Evolutionary conservation across 2,888 invertebrate genomes (phyloP), one percentile per base, ranked within the genome.

Genomic region (Anoplius nigerrimus): DNA sequence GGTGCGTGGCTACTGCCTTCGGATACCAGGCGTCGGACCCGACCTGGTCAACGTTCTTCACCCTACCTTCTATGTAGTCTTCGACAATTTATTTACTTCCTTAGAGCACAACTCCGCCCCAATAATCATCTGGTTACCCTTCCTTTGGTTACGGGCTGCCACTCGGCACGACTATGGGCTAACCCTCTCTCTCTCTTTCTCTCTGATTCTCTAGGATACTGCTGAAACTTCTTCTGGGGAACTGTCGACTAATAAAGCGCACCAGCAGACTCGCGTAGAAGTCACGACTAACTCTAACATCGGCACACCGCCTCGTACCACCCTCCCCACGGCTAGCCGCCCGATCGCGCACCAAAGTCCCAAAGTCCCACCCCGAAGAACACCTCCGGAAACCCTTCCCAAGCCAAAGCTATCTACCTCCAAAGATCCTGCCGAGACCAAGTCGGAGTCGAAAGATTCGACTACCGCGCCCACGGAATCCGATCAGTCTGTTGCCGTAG

Each of bases 171-270:
- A 72, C 69, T 69, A 66, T 67, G 69, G 72, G 71, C 72, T 75
- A 75, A 73, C 74, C 34, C 34, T 11, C 11, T 34, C 34, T 34
- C 34, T 34, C 34, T 34, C 1, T 34, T 34, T 34, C 34, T 81
- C 74, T 83, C 79, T 84, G 82, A 78, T 86, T 87, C 83, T 84
- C 75, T 84, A 88, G 88, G 88, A 81, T 82, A 88, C 86, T 81
- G 88, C 88, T 86, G 88, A 84, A 67, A 82, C 79, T 83, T 75
- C 80, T 81, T 81, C 85, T 84, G 87, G 85, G 81, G 81, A 82
- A 82, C 80, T 82, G 80, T 81, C 84, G 74, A 83, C 81, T 86
- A 87, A 84, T 78, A 86, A 85, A 83, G 75, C 76, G 70, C 79
- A 79, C 74, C 69, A 80, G 72, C 76, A 82, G 66, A 71, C 76